These are phyloP conservation scores for Oxyura jamaicensis DNA, from an alignment of 2,113 vertebrate genomes.

Conservation along the genomic window DNA sequence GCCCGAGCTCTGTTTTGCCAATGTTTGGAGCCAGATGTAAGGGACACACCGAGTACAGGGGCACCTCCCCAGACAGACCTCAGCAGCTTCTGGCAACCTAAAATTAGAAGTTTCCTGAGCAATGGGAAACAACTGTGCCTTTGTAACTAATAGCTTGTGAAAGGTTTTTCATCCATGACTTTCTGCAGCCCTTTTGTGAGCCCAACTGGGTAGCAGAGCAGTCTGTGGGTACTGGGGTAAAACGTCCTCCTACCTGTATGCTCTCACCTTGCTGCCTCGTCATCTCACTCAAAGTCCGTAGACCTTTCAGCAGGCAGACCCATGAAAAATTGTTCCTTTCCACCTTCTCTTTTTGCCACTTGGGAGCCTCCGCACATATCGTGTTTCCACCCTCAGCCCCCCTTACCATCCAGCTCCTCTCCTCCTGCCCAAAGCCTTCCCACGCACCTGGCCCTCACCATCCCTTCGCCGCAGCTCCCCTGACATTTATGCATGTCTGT, in stretches of 20 bases:
- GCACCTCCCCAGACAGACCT: accelerated
- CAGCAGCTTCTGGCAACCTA: neutral
- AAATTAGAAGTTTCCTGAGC: neutral
- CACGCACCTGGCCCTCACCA: accelerated
- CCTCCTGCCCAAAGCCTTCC: neutral
- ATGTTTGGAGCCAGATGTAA: neutral
- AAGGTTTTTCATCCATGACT: neutral
- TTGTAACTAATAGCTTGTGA: neutral
- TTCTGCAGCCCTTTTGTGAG: neutral
- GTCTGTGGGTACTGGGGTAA: accelerated
- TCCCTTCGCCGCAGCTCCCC: neutral
- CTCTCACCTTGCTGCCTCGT: neutral
- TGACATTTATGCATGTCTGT: neutral
- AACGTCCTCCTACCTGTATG: accelerated
- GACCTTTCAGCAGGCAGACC: neutral
- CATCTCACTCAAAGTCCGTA: neutral
- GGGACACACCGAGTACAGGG: neutral
- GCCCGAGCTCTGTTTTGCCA: neutral
- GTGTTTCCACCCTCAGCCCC: neutral
- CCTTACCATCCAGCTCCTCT: neutral
- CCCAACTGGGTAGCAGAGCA: neutral
- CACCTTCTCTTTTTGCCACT: neutral
- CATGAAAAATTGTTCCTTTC: neutral
- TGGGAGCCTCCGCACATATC: neutral
- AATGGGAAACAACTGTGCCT: neutral